phyloP scores from a whole-genome alignment of 2,797 vertebrate species.

The Macropus fuliginosus region DNA sequence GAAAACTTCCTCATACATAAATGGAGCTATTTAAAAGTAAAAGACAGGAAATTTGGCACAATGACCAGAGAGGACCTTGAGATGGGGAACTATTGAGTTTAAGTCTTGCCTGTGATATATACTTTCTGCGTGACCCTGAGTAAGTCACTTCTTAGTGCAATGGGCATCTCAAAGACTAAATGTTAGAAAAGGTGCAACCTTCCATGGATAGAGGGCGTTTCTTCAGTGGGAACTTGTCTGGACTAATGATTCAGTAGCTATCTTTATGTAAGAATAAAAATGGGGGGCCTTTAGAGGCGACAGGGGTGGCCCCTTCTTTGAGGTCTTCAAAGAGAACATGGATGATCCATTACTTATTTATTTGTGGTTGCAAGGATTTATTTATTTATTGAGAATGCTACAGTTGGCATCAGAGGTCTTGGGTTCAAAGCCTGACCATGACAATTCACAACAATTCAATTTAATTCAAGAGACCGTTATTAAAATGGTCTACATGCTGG shows the following conservation, averaged over 20 bases:
- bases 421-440: neutral
- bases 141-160: neutral
- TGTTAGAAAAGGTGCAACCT: neutral
- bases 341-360: neutral
- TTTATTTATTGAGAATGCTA: neutral
- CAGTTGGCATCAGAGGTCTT: neutral
- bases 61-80: neutral
- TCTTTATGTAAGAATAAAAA: neutral
- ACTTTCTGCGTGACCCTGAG: neutral
- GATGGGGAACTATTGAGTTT: neutral
- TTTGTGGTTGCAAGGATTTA: neutral
- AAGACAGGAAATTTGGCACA: neutral
- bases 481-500: too few species aligned
- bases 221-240: neutral
- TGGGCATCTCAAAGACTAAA: neutral
- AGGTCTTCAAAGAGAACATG: neutral
- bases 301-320: neutral
- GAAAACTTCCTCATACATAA: neutral
- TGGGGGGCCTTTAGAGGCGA: neutral
- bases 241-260: neutral
- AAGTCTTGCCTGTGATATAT: neutral
- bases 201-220: neutral
- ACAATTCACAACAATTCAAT: neutral
- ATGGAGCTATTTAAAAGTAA: neutral
- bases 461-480: neutral